phyloP scores from a whole-genome alignment of 2,113 vertebrate genomes.

The Onychostruthus taczanowskii region DNA sequence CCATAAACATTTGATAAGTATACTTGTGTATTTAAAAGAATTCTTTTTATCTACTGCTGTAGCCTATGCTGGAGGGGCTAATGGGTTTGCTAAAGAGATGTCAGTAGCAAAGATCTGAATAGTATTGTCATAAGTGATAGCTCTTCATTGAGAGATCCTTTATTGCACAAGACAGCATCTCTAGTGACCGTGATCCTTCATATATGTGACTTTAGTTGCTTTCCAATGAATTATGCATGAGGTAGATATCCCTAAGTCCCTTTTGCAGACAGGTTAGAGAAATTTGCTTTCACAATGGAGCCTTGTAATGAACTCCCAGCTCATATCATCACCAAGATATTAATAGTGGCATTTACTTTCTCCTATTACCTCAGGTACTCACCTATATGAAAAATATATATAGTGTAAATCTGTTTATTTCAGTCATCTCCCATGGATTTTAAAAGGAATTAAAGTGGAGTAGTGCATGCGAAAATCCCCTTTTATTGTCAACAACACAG shows the following conservation, averaged over 20 bases:
- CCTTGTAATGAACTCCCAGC: neutral
- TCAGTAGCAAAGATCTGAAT: neutral
- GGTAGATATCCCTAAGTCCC: neutral
- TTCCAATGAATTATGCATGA: neutral
- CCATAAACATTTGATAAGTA: neutral
- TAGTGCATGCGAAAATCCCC: neutral
- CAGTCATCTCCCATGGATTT: neutral
- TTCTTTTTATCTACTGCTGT: neutral
- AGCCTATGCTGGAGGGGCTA: neutral
- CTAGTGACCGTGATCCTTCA: neutral
- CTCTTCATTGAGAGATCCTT: neutral
- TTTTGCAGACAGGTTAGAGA: neutral
- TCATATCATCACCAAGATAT: neutral
- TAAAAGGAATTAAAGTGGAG: neutral
- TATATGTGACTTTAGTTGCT: neutral
- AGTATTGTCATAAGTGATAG: neutral
- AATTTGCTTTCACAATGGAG: neutral
- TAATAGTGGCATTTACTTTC: neutral
- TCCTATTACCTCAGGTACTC: neutral
- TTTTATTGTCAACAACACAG: neutral
- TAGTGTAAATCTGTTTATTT: neutral
- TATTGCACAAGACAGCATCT: constrained; percentile 11
- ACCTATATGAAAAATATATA: neutral
- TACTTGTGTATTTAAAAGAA: neutral
- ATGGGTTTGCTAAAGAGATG: neutral